These are phyloP conservation scores for Lemur catta DNA, from an alignment of 2,797 vertebrate genomes.

Conservation along the genomic window DNA sequence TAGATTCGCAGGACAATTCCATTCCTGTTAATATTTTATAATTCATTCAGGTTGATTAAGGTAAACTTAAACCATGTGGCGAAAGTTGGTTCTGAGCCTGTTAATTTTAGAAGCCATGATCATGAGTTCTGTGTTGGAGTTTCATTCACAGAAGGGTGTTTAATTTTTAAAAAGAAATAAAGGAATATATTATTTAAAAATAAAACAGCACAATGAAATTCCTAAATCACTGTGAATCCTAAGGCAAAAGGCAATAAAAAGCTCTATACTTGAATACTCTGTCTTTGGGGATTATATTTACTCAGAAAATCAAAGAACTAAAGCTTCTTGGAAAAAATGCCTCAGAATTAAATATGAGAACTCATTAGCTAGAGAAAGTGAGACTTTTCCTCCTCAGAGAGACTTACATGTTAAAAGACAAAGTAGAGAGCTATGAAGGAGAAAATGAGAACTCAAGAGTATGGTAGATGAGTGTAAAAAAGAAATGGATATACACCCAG, in stretches of 20 bases:
- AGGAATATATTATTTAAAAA: not conserved
- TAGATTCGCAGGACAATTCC: not conserved
- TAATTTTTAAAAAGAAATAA: not conserved
- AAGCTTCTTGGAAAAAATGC: not conserved
- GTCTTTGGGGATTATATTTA: not conserved
- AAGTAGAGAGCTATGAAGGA: not conserved
- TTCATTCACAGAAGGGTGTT: not conserved
- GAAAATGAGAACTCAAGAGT: not conserved
- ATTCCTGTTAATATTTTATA: not conserved
- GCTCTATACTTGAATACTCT: not conserved
- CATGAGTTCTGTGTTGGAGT: not conserved
- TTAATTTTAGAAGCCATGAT: not conserved
- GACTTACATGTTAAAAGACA: slow-evolving; percentile 27
- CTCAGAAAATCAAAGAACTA: slow-evolving; percentile 40
- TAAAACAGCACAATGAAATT: slow-evolving; percentile 31
- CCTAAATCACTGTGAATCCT: not conserved
- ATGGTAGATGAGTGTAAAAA: not conserved
- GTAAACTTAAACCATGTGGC: not conserved
- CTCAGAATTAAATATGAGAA: slow-evolving; percentile 28
- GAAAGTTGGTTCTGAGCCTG: not conserved
- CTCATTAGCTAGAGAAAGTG: slow-evolving; percentile 17
- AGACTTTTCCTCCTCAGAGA: slow-evolving; percentile 8
- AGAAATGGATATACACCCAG: not conserved
- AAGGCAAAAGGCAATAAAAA: not conserved
- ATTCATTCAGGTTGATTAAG: not conserved